Base-by-base conservation (phyloP, 2,888 invertebrate species). In the Leucophenga montana region DNA sequence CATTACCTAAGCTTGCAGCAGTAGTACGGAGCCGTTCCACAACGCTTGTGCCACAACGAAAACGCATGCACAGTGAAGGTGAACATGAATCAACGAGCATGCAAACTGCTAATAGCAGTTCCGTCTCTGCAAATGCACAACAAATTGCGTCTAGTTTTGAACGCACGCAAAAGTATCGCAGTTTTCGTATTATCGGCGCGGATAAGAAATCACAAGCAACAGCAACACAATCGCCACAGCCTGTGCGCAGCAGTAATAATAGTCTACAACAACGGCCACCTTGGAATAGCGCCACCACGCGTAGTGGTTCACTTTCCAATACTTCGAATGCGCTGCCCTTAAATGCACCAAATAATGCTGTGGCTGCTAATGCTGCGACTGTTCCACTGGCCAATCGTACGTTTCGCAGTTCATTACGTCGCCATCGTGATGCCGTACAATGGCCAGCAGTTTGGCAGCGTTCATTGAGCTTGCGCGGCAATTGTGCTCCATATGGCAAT, bases 361-460 rank as follows among this genome's bases (percentile, higher is more conserved):
- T 73, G n/a, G 71, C 72, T 11, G 77, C 76, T 6, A 68, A 76
- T 48, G 22, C 75, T 75, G 62, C 53, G 75, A 62, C 79, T 65
- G 48, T 22, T 5, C 39, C 62, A 11, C 16, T 64, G 22, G 14
- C 20, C 18, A 68, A 33, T 61, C 66, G 53, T 8, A 71, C 66
- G 27, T 75, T 85, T 46, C 78, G 88, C 62, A 87, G 80, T 66
- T 89, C 89, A 6, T 78, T 85, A 56, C 84, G 88, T 5, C 81
- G 88, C 22, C 84, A 86, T 5, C 80, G 85, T 27, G 88, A 88
- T 65, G 85, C 85, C 68, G 76, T 85, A 54, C 86, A 86, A 64
- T 89, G 88, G 88, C 83, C 83, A 72, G 74, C 79, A 16, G 75
- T 88, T 65, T 88, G 87, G 85, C 87, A 88, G 71, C 85, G 82